phyloP scores from a whole-genome alignment of 2,113 vertebrate genomes.

The Mola mola region DNA sequence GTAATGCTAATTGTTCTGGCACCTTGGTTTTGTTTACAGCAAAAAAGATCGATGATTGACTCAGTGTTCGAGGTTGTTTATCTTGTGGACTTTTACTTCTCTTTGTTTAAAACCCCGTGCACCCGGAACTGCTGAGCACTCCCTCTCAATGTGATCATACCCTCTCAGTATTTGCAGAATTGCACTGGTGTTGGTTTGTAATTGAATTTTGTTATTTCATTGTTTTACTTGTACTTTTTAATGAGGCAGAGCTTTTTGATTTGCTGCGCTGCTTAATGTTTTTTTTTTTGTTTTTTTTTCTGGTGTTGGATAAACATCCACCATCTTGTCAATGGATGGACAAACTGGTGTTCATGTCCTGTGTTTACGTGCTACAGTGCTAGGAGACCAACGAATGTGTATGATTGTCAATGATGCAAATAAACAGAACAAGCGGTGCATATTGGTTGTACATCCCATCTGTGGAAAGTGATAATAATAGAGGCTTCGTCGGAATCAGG shows the following conservation, averaged over 20 bases:
- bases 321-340: slow-evolving; percentile 38
- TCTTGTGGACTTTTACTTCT: slow-evolving; percentile 49
- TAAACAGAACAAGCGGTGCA: slow-evolving; percentile 73
- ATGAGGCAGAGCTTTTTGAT: slow-evolving; percentile 18
- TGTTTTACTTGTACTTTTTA: slow-evolving; percentile 27
- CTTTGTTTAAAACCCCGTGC: slow-evolving; percentile 36
- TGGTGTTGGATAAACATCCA: slow-evolving; percentile 50
- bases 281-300: slow-evolving; percentile 19
- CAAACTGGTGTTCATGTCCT: slow-evolving; percentile 87
- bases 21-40: slow-evolving; percentile 63
- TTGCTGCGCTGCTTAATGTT: slow-evolving; percentile 46
- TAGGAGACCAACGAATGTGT: slow-evolving; percentile 95
- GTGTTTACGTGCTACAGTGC: slow-evolving; percentile 91
- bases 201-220: slow-evolving; percentile 27
- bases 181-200: slow-evolving; percentile 65
- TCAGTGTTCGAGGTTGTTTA: slow-evolving; percentile 47
- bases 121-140: slow-evolving; percentile 54
- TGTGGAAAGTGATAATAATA: slow-evolving; percentile 8
- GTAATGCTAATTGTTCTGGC: slow-evolving; percentile 53
- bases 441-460: slow-evolving; percentile 63
- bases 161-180: slow-evolving; percentile 36
- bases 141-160: slow-evolving; percentile 54
- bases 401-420: slow-evolving; percentile 87
- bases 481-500: neutral
- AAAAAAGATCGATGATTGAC: slow-evolving; percentile 40